phyloP scores from a whole-genome alignment of 2,797 vertebrate species.

The Leontopithecus rosalia region DNA sequence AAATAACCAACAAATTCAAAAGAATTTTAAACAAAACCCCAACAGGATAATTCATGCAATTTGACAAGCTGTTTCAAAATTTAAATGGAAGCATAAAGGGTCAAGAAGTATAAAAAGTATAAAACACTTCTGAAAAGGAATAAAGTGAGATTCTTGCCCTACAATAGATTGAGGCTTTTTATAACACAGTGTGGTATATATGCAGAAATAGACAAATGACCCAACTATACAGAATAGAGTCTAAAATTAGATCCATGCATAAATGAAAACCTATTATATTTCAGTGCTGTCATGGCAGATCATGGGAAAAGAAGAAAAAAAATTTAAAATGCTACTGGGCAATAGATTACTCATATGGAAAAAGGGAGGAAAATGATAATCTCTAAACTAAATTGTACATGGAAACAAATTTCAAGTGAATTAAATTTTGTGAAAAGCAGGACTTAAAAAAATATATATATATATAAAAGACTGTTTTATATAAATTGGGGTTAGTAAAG shows the following conservation, averaged over 20 bases:
- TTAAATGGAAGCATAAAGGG: background rate
- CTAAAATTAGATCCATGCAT: slow-evolving; percentile 50
- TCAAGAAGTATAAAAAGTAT: background rate
- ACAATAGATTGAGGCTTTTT: slow-evolving; percentile 2
- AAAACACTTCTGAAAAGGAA: background rate
- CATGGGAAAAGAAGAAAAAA: background rate
- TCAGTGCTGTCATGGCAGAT: background rate
- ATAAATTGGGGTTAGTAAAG: background rate
- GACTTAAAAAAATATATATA: too few relatives aligned
- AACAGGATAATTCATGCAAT: background rate
- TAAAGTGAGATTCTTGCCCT: background rate
- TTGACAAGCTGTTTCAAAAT: slow-evolving; percentile 1
- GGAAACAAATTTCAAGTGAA: background rate
- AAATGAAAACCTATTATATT: slow-evolving; percentile 34
- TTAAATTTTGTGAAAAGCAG: background rate
- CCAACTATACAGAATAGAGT: background rate
- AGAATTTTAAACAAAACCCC: background rate
- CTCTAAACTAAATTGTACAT: background rate
- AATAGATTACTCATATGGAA: background rate
- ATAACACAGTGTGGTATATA: background rate
- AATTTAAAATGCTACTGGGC: background rate
- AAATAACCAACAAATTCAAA: slow-evolving; percentile 23
- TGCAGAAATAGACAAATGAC: background rate
- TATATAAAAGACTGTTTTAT: background rate
- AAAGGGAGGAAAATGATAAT: background rate